Conservation (phyloP, 2,888 invertebrate genomes). For the Catocala fraxini region DNA sequence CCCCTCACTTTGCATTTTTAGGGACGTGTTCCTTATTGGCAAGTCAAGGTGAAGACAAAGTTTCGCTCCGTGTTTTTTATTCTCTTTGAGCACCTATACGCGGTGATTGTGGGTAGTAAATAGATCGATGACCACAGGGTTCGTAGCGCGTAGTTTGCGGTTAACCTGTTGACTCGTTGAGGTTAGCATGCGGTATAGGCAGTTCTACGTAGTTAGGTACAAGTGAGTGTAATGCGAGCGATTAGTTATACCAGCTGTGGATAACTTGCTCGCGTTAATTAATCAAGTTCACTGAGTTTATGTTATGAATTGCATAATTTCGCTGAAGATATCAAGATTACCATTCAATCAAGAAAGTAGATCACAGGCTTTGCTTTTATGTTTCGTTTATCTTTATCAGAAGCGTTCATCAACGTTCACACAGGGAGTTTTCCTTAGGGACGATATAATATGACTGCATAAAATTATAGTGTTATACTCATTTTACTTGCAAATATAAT, state of each 20-base stretch:
- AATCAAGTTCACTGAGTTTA: slow-evolving; percentile 42
- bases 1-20: slow-evolving; percentile 83
- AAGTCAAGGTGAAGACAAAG: slow-evolving; percentile 70
- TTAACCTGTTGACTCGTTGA: slow-evolving; percentile 55
- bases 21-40: slow-evolving; percentile 72
- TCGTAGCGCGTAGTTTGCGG: slow-evolving; percentile 44
- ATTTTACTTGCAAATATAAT: slow-evolving; percentile 86
- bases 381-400: slow-evolving; percentile 46
- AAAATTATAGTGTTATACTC: slow-evolving; percentile 68
- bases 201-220: slow-evolving; percentile 10
- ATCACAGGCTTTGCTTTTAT: slow-evolving; percentile 32
- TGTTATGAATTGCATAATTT: slow-evolving; percentile 32
- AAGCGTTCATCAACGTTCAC: slow-evolving; percentile 57
- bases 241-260: slow-evolving; percentile 50
- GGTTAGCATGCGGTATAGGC: slow-evolving; percentile 21
- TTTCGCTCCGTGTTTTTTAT: slow-evolving; percentile 61
- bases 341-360: slow-evolving; percentile 30
- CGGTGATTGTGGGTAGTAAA: slow-evolving; percentile 46
- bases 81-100: slow-evolving; percentile 48
- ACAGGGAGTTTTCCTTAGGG: slow-evolving; percentile 61
- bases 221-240: slow-evolving; percentile 22
- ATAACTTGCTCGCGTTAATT: slow-evolving; percentile 40
- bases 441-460: slow-evolving; percentile 64
- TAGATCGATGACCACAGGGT: slow-evolving; percentile 46
- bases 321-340: slow-evolving; percentile 33